Percentiles rank a stretch among this genome's conserved stretches.
Evolutionary conservation across 1,140 invertebrate genomes (phyloP).

Genomic region (Solen grandis): DNA sequence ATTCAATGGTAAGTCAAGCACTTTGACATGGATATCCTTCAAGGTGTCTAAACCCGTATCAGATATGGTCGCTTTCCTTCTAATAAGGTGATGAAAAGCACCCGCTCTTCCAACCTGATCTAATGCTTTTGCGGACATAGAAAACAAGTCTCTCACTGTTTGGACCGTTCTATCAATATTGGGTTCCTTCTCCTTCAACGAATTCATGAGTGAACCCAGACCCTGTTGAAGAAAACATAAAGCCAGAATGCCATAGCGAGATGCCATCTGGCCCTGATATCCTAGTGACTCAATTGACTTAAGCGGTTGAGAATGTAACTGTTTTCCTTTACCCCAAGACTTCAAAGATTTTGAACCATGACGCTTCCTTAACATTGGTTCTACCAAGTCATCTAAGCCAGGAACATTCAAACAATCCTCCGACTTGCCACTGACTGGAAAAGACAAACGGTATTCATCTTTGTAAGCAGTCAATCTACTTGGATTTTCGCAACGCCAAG

Average conservation of each 20-base stretch:
- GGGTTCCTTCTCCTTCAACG: background rate
- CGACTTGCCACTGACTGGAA: constrained; percentile 5
- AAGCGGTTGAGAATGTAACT: constrained; percentile 7
- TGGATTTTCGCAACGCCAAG: background rate
- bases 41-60: constrained; percentile 1
- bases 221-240: constrained; percentile 8
- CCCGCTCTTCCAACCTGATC: background rate
- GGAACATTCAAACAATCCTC: constrained; percentile 73
- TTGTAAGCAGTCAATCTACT: constrained; percentile 15
- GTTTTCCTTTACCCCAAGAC: background rate
- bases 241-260: constrained; percentile 21
- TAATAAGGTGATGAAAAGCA: constrained; percentile 15
- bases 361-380: constrained; percentile 10
- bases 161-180: constrained; percentile 2
- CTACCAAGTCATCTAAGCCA: background rate
- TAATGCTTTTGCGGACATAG: constrained; percentile 2
- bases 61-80: constrained; percentile 12
- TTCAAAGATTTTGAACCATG: background rate
- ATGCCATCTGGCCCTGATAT: constrained; percentile 29
- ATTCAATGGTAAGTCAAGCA: constrained; percentile 14
- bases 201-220: constrained; percentile 21
- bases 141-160: constrained; percentile 8
- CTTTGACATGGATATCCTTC: constrained; percentile 6
- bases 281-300: background rate
- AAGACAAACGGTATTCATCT: background rate